phyloP scores from a whole-genome alignment of 2,113 vertebrate genomes.

The Lonchura striata region DNA sequence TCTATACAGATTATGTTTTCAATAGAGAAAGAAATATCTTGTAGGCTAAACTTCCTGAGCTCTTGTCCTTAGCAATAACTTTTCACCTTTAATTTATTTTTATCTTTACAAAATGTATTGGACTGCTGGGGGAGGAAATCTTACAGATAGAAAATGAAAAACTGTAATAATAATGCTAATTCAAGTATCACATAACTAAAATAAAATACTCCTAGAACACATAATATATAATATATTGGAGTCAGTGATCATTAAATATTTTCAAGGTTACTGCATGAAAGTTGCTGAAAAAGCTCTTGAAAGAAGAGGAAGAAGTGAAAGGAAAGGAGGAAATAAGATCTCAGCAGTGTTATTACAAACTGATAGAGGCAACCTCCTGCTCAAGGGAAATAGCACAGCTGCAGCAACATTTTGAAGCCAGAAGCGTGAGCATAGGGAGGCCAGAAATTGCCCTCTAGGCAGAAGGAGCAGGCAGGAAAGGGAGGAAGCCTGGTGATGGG shows the following conservation, averaged over 20 bases:
- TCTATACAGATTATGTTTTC: neutral
- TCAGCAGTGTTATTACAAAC: neutral
- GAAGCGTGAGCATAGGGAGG: neutral
- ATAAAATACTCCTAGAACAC: constrained; percentile 26
- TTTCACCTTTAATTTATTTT: constrained; percentile 53
- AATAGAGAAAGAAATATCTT: neutral
- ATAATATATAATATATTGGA: constrained; percentile 8
- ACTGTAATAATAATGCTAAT: constrained; percentile 39
- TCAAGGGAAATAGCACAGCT: neutral
- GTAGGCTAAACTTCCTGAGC: neutral
- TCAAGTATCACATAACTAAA: constrained; percentile 22
- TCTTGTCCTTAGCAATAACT: constrained; percentile 28
- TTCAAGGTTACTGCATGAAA: constrained; percentile 23
- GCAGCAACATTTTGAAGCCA: neutral
- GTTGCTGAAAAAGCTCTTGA: neutral
- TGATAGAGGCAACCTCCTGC: neutral
- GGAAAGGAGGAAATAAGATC: neutral
- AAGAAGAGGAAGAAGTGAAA: neutral
- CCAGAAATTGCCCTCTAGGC: neutral
- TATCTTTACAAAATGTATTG: constrained; percentile 8
- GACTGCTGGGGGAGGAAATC: neutral
- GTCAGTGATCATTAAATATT: neutral
- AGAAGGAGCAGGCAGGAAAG: neutral
- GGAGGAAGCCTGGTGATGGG: neutral
- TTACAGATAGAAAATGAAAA: constrained; percentile 2